A percentile compares a stretch with the other conserved stretches of the same genome.
phyloP scores from a whole-genome alignment of 2,797 vertebrate species.

The Peromyscus eremicus region DNA sequence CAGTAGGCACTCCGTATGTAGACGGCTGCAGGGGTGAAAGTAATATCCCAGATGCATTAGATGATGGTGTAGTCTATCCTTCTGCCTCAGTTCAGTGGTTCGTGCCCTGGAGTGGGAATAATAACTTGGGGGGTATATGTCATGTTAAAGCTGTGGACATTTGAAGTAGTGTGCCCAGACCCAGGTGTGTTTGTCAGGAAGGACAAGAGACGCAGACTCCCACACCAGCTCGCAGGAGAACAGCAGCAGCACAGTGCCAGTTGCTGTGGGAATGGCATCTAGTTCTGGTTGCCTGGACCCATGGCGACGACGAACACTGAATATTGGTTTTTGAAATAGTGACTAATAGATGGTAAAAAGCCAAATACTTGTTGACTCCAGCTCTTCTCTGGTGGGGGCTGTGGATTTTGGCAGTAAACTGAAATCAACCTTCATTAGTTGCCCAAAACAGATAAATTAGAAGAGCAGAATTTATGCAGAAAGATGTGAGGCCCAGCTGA shows the following conservation, averaged over 20 bases:
- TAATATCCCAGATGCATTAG: neutral
- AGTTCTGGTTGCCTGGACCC: constrained; percentile 11
- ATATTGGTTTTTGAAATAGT: constrained; percentile 63
- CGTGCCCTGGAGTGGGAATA: neutral
- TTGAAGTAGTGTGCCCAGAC: neutral
- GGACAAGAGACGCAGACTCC: constrained; percentile 22
- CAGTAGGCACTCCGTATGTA: neutral
- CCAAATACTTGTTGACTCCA: constrained; percentile 35
- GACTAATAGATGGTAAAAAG: constrained; percentile 60
- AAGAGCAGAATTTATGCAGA: constrained; percentile 45
- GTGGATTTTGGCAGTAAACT: constrained; percentile 32
- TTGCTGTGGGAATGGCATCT: neutral
- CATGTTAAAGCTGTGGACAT: neutral
- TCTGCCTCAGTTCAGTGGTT: neutral
- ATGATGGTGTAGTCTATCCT: neutral
- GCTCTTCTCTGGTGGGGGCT: neutral
- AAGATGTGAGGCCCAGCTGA: neutral
- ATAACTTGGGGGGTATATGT: neutral
- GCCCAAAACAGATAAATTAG: constrained; percentile 44
- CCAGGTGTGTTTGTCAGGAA: constrained; percentile 54
- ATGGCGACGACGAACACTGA: neutral
- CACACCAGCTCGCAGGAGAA: neutral
- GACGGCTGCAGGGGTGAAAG: neutral
- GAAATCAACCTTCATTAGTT: constrained; percentile 69
- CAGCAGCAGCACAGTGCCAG: neutral